Conservation (phyloP, 2,888 invertebrate species). For the Digitonthophagus gazella region DNA sequence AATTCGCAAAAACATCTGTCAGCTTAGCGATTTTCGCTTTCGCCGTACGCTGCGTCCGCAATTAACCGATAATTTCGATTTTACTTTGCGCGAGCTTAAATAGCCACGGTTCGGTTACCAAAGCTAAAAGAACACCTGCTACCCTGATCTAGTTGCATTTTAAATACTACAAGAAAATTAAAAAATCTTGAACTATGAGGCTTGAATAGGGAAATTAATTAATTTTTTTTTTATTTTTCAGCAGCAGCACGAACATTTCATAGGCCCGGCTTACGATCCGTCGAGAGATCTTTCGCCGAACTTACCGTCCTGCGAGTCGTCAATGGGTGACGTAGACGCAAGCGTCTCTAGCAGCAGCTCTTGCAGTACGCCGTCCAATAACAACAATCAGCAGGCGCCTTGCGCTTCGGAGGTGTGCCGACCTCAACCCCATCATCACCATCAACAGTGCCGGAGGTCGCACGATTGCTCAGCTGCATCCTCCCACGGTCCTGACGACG, state of each 20-base stretch:
- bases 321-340: conserved; percentile 60
- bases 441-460: conserved; percentile 40
- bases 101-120: no score
- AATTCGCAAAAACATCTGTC: background rate
- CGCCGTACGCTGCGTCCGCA: background rate
- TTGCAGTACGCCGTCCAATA: conserved; percentile 58
- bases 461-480: conserved; percentile 25
- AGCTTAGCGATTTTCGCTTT: background rate
- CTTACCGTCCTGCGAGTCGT: conserved; percentile 61
- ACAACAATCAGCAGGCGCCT: conserved; percentile 56
- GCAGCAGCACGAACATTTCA: conserved; percentile 66
- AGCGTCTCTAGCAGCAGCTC: conserved; percentile 57
- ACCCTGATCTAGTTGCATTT: no score
- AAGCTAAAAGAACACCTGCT: no score
- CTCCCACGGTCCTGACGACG: conserved; percentile 21
- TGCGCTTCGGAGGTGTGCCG: conserved; percentile 50
- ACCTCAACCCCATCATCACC: conserved; percentile 37
- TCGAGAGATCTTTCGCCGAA: conserved; percentile 72
- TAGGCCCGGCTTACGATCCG: conserved; percentile 67
- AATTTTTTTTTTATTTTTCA: conserved; percentile 51
- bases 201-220: no score
- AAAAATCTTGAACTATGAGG: no score
- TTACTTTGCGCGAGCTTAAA: no score
- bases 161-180: no score
- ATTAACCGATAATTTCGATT: background rate